Conservation (phyloP, 1,140 invertebrate species). For the Drosophila seguyi region DNA sequence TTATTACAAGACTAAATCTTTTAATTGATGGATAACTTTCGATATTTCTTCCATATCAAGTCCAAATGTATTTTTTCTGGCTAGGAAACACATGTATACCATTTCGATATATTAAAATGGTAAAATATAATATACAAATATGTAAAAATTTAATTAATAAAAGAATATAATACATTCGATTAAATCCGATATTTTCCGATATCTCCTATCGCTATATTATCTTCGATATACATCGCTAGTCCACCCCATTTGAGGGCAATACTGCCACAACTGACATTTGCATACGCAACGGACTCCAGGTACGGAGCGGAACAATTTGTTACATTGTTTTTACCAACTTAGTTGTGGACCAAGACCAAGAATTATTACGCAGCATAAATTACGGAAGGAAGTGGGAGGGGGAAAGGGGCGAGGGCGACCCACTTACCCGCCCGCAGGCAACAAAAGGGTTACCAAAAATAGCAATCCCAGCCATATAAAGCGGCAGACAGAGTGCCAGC, state of each 20-base stretch:
- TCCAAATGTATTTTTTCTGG: neutral
- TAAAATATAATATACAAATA: neutral
- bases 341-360: constrained; percentile 54
- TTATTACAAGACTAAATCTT: too few relatives aligned
- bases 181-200: neutral
- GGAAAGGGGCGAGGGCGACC: constrained; percentile 34
- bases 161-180: neutral
- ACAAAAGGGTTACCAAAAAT: constrained; percentile 71
- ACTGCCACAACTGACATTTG: constrained; percentile 27
- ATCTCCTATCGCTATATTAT: neutral
- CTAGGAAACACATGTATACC: neutral
- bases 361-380: constrained; percentile 67
- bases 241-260: constrained; percentile 12
- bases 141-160: neutral
- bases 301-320: constrained; percentile 59
- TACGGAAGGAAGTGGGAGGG: neutral
- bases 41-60: neutral
- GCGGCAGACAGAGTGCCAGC: constrained; percentile 26
- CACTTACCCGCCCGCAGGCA: constrained; percentile 61
- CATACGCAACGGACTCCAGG: constrained; percentile 34
- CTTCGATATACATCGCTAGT: neutral
- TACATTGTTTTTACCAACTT: constrained; percentile 67
- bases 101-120: neutral
- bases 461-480: constrained; percentile 72
- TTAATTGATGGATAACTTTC: neutral